Percentiles rank a stretch among this genome's conserved stretches.
Evolutionary conservation across 1,140 invertebrate species (phyloP).

Genomic region (Orius insidiosus): DNA sequence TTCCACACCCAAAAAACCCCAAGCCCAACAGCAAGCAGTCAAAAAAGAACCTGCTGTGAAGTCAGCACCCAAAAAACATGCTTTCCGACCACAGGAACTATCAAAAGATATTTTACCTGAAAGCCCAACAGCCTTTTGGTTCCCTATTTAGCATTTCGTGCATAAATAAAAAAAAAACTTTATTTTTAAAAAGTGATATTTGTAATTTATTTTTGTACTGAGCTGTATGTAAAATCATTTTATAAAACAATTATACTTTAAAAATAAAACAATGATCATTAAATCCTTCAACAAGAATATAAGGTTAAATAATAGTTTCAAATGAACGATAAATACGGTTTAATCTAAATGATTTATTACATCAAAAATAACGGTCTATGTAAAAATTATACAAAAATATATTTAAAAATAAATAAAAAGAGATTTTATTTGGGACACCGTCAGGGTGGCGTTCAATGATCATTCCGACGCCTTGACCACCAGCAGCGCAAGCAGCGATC

Average conservation of each 20-base stretch:
- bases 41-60: neutral
- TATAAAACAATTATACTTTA: too few species aligned
- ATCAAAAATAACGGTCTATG: too few species aligned
- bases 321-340: too few species aligned
- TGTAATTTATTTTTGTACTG: too few species aligned
- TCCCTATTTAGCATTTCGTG: conserved; percentile 1
- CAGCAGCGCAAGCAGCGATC: conserved; percentile 96
- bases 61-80: neutral
- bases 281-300: too few species aligned
- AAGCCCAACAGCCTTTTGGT: conserved; percentile 8
- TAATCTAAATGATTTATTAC: too few species aligned
- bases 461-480: conserved; percentile 89
- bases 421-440: conserved; percentile 28
- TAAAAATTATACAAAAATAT: too few species aligned
- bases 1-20: neutral
- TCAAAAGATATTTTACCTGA: conserved; percentile 5
- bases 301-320: too few species aligned
- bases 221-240: too few species aligned
- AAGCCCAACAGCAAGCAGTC: neutral
- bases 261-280: too few species aligned
- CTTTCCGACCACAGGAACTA: conserved; percentile 3
- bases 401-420: neutral
- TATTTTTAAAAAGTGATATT: too few species aligned
- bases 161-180: too few species aligned
- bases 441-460: conserved; percentile 84